These are phyloP conservation scores for Drosophila mojavensis DNA, from an alignment of 1,140 invertebrate species.

Conservation along the genomic window DNA sequence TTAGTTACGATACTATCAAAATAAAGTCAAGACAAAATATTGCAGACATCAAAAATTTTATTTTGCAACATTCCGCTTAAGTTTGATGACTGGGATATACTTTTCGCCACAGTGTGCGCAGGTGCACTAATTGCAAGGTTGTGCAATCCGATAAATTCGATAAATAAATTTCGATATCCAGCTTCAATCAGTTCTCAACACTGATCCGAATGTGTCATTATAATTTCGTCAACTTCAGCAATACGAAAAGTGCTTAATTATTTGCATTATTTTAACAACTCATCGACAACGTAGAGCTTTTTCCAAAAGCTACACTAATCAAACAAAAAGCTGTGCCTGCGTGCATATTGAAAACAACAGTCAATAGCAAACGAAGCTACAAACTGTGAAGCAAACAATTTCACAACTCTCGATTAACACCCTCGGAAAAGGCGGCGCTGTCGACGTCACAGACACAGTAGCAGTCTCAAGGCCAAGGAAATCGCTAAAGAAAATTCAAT, in stretches of 20 bases:
- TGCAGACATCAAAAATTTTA: no score
- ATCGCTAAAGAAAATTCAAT: constrained; percentile 61
- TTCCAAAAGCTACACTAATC: constrained; percentile 37
- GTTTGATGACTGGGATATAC: neutral
- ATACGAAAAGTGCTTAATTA: constrained; percentile 49
- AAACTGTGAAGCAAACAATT: constrained; percentile 27
- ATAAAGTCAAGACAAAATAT: neutral
- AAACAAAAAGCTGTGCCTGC: constrained; percentile 26
- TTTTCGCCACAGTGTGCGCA: neutral
- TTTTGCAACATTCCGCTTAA: neutral
- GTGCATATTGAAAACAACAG: constrained; percentile 20
- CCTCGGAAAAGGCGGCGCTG: constrained; percentile 34
- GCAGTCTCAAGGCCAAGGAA: constrained; percentile 52
- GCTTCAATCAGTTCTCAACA: constrained; percentile 6
- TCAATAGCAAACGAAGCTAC: constrained; percentile 1
- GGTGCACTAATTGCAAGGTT: neutral
- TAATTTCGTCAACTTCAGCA: constrained; percentile 46
- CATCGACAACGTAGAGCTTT: constrained; percentile 36
- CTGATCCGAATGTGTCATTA: constrained; percentile 44
- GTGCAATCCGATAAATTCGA: constrained; percentile 4
- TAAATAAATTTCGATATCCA: constrained; percentile 1
- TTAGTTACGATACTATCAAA: neutral
- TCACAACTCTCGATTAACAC: constrained; percentile 30
- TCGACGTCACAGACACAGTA: constrained; percentile 36
- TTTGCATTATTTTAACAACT: constrained; percentile 49